Conservation (phyloP, 64 coral and sea anemone genomes). For the Pocillopora damicornis region DNA sequence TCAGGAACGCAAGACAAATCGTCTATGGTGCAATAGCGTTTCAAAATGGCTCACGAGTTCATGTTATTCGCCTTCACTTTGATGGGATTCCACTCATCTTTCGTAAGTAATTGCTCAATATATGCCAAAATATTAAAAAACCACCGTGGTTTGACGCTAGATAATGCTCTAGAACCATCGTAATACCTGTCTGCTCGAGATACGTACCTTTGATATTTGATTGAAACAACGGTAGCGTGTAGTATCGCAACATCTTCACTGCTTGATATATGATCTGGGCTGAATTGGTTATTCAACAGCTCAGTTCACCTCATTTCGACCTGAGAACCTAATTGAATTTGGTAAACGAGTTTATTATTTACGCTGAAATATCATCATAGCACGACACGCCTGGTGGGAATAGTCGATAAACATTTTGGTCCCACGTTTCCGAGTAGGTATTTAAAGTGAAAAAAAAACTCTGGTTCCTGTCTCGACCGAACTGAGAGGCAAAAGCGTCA, state of each 20-base stretch:
- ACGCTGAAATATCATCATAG: neutral
- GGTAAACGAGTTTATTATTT: neutral
- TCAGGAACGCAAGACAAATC: no score
- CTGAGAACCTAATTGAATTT: neutral
- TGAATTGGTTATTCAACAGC: neutral
- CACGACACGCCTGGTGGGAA: neutral
- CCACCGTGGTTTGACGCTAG: neutral
- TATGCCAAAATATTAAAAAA: neutral
- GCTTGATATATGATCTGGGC: neutral
- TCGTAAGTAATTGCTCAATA: neutral
- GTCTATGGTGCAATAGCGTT: neutral
- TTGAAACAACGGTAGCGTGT: no score
- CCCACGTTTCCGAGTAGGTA: neutral
- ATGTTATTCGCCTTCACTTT: neutral
- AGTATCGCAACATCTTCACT: no score
- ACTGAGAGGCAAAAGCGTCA: no score
- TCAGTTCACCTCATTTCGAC: neutral
- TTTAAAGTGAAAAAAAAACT: neutral
- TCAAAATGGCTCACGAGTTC: neutral
- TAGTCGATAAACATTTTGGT: neutral
- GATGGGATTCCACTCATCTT: constrained; percentile 1
- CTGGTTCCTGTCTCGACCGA: no score
- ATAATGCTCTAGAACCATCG: neutral
- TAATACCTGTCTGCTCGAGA: neutral
- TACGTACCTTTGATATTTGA: no score